A percentile compares a stretch with the other conserved stretches of the same genome.
Evolutionary conservation across 2,797 vertebrate genomes (phyloP).

Genomic region (Zalophus californianus): DNA sequence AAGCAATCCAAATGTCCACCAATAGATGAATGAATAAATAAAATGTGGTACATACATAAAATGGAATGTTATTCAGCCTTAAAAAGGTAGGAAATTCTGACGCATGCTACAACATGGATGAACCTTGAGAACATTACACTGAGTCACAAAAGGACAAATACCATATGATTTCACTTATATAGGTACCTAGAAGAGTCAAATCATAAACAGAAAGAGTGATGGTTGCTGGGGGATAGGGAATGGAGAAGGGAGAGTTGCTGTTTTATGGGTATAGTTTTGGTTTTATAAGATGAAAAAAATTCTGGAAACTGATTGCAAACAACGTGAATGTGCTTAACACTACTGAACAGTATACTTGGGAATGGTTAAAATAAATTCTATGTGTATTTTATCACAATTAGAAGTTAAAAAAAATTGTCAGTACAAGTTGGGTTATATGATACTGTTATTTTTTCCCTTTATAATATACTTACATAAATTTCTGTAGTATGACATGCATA

Average conservation of each 20-base stretch:
- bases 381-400: slow-evolving; percentile 39
- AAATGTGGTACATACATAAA: not conserved
- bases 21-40: not conserved
- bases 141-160: slow-evolving; percentile 7
- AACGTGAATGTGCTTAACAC: not conserved
- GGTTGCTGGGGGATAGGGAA: not conserved
- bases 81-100: slow-evolving; percentile 12
- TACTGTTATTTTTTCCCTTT: not conserved
- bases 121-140: not conserved
- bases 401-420: not conserved
- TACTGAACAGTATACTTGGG: not conserved
- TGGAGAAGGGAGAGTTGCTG: not conserved
- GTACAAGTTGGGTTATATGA: not conserved
- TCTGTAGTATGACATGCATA: not conserved
- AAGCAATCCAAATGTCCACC: not conserved
- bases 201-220: not conserved
- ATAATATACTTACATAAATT: not conserved
- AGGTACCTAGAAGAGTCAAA: not conserved
- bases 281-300: not conserved
- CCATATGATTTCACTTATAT: not conserved
- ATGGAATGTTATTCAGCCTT: not conserved
- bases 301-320: not conserved
- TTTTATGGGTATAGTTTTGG: not conserved
- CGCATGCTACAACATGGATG: not conserved
- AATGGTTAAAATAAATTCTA: slow-evolving; percentile 21